Evolutionary conservation across 2,113 vertebrate species (phyloP).

Genomic region (Amphiprion ocellaris): DNA sequence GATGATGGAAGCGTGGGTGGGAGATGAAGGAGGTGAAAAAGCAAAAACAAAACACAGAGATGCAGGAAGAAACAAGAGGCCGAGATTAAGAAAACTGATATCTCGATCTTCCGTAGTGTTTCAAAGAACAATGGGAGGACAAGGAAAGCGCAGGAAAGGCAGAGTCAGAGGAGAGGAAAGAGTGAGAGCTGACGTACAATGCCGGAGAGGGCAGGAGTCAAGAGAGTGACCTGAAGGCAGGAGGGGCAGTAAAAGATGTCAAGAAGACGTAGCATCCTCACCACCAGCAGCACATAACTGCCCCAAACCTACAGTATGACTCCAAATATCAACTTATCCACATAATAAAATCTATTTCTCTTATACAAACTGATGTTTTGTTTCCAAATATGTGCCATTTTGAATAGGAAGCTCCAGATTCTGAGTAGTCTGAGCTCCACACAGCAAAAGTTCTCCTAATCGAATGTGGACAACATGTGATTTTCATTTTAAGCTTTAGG

Average conservation of each 20-base stretch:
- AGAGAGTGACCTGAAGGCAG: conserved; percentile 18
- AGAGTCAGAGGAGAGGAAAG: conserved; percentile 6
- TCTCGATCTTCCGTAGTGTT: conserved; percentile 13
- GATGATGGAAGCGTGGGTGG: background rate
- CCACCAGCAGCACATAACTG: background rate
- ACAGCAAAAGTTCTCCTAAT: background rate
- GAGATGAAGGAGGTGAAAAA: background rate
- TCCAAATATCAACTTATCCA: background rate
- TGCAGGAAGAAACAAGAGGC: conserved; percentile 9
- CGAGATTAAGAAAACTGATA: conserved; percentile 4
- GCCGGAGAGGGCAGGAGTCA: conserved; percentile 19
- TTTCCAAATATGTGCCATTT: background rate
- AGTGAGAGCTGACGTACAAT: conserved; percentile 21
- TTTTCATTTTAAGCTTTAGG: background rate
- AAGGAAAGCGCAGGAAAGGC: conserved; percentile 26
- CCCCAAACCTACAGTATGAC: background rate
- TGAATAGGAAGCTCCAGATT: background rate
- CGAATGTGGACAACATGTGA: background rate
- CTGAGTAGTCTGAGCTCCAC: background rate
- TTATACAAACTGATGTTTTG: too few relatives aligned
- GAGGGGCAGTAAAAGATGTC: background rate
- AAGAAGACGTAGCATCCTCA: conserved; percentile 1
- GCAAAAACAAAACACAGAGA: background rate
- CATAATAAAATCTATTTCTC: background rate
- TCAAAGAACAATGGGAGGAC: conserved; percentile 45